Base-by-base conservation (phyloP, 1,140 invertebrate species). In the Globodera rostochiensis region DNA sequence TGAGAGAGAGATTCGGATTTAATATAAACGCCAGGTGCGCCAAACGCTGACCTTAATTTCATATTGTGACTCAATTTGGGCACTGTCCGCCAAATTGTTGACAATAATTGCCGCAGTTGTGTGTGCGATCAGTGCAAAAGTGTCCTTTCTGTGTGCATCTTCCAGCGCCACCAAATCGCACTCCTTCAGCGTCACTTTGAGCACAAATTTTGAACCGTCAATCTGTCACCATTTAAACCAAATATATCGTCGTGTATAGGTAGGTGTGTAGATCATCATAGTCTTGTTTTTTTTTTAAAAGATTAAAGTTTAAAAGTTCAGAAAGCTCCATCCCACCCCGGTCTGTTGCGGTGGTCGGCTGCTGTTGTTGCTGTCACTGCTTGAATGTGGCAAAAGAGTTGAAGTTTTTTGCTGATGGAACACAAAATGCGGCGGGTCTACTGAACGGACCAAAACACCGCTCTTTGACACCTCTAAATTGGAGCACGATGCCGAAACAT, bases 91-190 rank as follows among this genome's bases (percentile, higher is more conserved):
- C 4, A 73, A 75, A 71, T 88, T 84, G 36, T 82, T 85, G 86
- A 94, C 93, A 91, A 95, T 96, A 0, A 98, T 91, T 88, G 98
- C 98, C 5, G 98, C 95, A 47, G 96, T 95, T 91, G 96, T 96
- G 0, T 95, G 90, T 13, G 69, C 84, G 50, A 88, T 76, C 53
- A 87, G 67, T 3, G 87, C 87, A 49, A 88, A 82, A 80, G 81
- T 94, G 90, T 98, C 95, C 91, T 93, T 93, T 1, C 94, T 91
- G 4, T 94, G 94, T 5, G 94, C 93, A 88, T 98, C 94, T 90
- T 98, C 96, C 0, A 98, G 94, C 6, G 98, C 91, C 45, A 98
- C 95, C 46, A 98, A 91, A 91, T 98, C 95, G 3, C 95, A 98
- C 90, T 98, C 95, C 0, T 95, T 96, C 5, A 98, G 93, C 91